Evolutionary conservation across 1,140 invertebrate species (phyloP), one percentile per base, ranked within the genome.

Genomic region (Phymastichus coffea): DNA sequence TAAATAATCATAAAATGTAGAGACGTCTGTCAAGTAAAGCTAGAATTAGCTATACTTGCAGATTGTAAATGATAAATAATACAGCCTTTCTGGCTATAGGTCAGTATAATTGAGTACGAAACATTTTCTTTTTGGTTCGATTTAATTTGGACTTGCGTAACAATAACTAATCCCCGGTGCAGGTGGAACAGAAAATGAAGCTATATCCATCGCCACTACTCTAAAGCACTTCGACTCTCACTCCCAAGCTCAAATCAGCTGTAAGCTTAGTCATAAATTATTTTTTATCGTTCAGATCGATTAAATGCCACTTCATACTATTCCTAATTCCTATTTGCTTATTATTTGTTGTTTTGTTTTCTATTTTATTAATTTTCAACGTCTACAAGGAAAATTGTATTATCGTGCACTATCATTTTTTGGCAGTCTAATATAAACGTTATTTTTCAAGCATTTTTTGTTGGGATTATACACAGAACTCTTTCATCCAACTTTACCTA

Each of bases 91-190:
- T n/a, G n/a, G n/a, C n/a, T n/a, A n/a, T n/a, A n/a, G n/a, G 38
- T 52, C 23, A 28, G 26, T 62, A 40, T 49, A 48, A 63, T 35
- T 2, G 12, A 53, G 23, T 53, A 9, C 28, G 22, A 40, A 41
- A 53, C 14, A 40, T 41, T 56, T 55, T n/a, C n/a, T n/a, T n/a
- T n/a, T n/a, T n/a, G n/a, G n/a, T 49, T 49, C 19, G 55, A 19
- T 57, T 69, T 58, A 63, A 71, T 68, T 71, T 66, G 64, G 66
- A 72, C 49, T 72, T 37, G n/a, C 38, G 43, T 78, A 78, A 79
- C 72, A 72, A 70, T 77, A 70, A 79, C 76, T 79, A 79, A 79
- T 79, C 66, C 70, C 64, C 66, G 76, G 75, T 76, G 71, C 74
- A 79, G 76, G 76, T 78, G 76, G 70, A 73, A 76, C 67, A 64